Percentiles rank a stretch among this genome's conserved stretches.
Evolutionary conservation across 2,888 invertebrate genomes (phyloP).

Genomic region (Heliconius ismenius): DNA sequence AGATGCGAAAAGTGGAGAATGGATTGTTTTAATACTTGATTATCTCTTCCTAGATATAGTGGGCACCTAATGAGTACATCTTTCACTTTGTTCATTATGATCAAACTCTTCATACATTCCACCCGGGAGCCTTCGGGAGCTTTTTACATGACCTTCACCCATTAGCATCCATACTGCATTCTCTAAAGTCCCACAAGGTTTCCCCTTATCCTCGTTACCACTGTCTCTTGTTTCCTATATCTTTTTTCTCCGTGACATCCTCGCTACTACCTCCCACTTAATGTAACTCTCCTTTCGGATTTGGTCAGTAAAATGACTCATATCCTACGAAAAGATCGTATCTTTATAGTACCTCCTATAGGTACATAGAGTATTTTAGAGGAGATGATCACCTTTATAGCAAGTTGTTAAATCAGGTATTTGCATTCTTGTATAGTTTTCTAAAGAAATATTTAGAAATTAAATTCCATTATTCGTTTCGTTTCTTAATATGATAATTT

Average conservation of each 20-base stretch:
- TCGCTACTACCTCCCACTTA: too few relatives aligned
- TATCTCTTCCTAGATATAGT: too few relatives aligned
- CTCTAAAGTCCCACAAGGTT: too few relatives aligned
- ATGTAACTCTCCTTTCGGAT: neutral
- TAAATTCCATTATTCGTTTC: neutral
- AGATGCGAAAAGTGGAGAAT: too few relatives aligned
- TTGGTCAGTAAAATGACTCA: neutral
- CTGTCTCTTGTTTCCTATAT: neutral
- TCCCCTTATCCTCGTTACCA: neutral
- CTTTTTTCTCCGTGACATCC: too few relatives aligned
- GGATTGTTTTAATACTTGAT: too few relatives aligned
- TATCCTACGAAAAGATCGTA: neutral
- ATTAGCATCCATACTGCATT: too few relatives aligned
- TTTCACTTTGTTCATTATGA: neutral
- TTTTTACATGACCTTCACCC: neutral
- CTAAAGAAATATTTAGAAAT: neutral
- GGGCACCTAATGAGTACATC: too few relatives aligned
- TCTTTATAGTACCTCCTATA: neutral
- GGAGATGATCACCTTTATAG: neutral
- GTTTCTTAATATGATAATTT: neutral
- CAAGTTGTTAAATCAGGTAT: neutral
- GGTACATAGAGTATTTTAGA: neutral
- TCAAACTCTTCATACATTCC: neutral
- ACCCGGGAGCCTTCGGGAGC: neutral
- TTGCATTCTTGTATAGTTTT: conserved; percentile 1